Base-by-base conservation (phyloP, 2,888 invertebrate species). In the Sycophila texana region DNA sequence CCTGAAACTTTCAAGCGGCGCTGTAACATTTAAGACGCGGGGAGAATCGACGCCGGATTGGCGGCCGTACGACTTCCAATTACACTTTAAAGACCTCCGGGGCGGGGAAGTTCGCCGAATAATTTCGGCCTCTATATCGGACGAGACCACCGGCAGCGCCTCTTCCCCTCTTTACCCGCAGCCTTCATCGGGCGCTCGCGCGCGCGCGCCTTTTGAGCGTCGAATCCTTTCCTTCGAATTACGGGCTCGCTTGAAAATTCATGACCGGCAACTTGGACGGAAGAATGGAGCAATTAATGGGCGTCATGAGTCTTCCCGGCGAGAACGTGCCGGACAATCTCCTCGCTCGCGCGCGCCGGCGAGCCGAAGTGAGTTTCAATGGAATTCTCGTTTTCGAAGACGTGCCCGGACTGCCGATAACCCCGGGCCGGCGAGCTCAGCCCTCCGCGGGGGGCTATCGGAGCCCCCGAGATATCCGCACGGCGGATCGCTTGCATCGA, bases 241-340 rank as follows among this genome's bases (percentile, higher is more conserved):
- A 82, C 83, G 82, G 77, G 80, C 77, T 82, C 81, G 83, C 83
- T 85, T 84, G 81, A 82, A 86, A 87, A 86, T 86, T 85, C 85
- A 86, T 84, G 85, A 79, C 81, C 83, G 84, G 82, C 82, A 83
- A 84, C 82, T 83, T 82, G 81, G 82, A 81, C 72, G 83, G 83
- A 87, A 86, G 85, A 86, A 87, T 84, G 84, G 84, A 84, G 84
- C 85, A 85, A 87, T 87, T 87, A 87, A 87, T 86, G 84, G 85
- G 77, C 83, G 83, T 83, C 84, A 83, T 85, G 86, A 85, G 84
- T 85, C 84, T 85, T 84, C 81, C 81, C 70, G 39, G 68, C 55
- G 66, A 66, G 82, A 68, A 83, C 83, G 83, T 83, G 83, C 80
- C 70, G 83, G 83, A 84, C 83, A 82, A 83, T 83, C 81, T 75